Evolutionary conservation across 2,113 vertebrate species (phyloP).

Genomic region (Edolisoma coerulescens): DNA sequence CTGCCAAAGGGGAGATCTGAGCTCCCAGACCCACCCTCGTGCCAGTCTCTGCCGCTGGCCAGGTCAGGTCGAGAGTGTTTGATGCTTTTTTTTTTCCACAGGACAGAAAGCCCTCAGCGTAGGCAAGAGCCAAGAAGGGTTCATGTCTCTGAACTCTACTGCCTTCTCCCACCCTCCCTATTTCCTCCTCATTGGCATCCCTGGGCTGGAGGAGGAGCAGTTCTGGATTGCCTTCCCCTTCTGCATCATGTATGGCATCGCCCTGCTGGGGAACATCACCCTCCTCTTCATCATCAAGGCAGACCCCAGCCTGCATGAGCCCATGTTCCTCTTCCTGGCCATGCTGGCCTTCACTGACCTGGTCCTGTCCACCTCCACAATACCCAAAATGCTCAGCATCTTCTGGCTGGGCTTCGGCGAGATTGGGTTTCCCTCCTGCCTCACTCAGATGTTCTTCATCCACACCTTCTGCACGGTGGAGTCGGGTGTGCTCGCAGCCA

Average conservation of each 20-base stretch:
- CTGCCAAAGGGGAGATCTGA: not conserved
- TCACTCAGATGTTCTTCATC: conserved; percentile 59
- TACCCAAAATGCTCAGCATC: conserved; percentile 53
- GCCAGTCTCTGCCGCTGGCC: no score
- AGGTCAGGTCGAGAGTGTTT: fast-evolving
- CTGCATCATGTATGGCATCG: not conserved
- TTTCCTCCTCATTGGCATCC: conserved; percentile 37
- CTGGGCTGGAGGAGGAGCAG: conserved; percentile 30
- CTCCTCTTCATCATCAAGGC: not conserved
- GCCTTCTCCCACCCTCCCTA: not conserved
- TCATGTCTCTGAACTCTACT: not conserved
- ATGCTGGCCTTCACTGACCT: conserved; percentile 52
- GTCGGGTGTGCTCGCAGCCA: conserved; percentile 12
- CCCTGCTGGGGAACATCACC: conserved; percentile 19
- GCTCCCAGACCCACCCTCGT: fast-evolving
- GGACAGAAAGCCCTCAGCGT: not conserved
- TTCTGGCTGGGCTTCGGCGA: conserved; percentile 28
- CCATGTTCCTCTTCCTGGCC: conserved; percentile 57
- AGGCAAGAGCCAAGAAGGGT: not conserved
- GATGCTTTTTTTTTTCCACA: not conserved
- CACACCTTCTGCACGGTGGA: conserved; percentile 39
- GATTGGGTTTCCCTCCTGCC: conserved; percentile 42
- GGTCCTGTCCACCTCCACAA: not conserved
- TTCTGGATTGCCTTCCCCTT: conserved; percentile 48
- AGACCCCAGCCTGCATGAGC: conserved; percentile 16